Base-by-base conservation (phyloP, 2,113 vertebrate genomes). In the Sinocyclocheilus anshuiensis region DNA sequence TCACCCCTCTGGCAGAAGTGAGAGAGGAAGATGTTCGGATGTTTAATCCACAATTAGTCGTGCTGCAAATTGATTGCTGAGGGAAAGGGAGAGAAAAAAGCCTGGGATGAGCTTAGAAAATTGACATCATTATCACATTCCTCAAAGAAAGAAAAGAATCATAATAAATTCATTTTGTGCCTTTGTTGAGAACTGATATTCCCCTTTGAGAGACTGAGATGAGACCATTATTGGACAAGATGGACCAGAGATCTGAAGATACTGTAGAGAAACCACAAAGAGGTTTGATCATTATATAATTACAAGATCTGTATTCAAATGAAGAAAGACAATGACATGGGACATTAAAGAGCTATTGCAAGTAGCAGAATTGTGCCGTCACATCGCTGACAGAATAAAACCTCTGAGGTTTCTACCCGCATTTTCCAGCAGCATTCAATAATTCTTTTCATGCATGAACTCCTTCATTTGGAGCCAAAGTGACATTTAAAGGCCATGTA, bases 41-140 rank as follows among this genome's bases (percentile, higher is more conserved):
- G 84, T 88, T 90, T 92, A 92, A 90, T 90, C 90, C 77, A 81
- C 83, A 85, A 89, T 92, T 92, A 92, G 92, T 92, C 90, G 91
- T 74, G 57, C 89, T 85, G 53, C 74, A 91, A 92, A 93, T 90
- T 91, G 89, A 93, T 92, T 91, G 78, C 86, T 88, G 87, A 87
- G 16, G 48, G 72, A 89, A 48, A 15, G 24, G 42, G 50, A 79
- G 18, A 79, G 16, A 22, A 18, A 65, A n/a, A 59, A 77, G 57
- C 39, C 9, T 50, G 74, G 83, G 29, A 85, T 22, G 61, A 77
- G 63, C 78, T 83, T 78, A n/a, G 71, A 88, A 86, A 90, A 93
- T 91, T 91, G 6, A 90, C 89, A 91, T 90, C 86, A 92, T 92
- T 87, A 85, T 79, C 22, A 29, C 55, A 69, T 39, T 89, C 88